These are phyloP conservation scores for Anoplopoma fimbria DNA, from an alignment of 2,113 vertebrate species.

Conservation along the genomic window DNA sequence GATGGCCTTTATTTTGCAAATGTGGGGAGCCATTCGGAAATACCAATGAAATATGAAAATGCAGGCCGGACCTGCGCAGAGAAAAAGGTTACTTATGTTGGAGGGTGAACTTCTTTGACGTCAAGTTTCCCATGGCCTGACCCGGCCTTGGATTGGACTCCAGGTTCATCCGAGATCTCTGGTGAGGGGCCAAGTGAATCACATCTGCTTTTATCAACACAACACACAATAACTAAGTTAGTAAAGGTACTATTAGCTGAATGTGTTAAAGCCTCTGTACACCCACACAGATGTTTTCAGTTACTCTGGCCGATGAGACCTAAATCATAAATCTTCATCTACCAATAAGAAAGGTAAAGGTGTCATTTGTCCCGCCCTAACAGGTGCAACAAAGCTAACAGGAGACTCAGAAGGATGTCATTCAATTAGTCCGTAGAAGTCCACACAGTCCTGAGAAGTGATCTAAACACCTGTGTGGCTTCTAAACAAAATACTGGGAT, in stretches of 20 bases:
- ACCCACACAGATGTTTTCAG: not conserved
- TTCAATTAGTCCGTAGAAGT: not conserved
- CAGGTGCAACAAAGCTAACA: not conserved
- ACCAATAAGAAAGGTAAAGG: not conserved
- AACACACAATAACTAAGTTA: not conserved
- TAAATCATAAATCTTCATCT: not conserved
- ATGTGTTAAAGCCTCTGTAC: not conserved
- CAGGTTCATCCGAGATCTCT: slow-evolving; percentile 41
- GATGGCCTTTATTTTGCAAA: slow-evolving; percentile 85
- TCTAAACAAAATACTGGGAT: not conserved
- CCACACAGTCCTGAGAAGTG: not conserved
- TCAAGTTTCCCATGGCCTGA: slow-evolving; percentile 69
- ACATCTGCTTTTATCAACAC: slow-evolving; percentile 27
- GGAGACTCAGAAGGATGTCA: not conserved
- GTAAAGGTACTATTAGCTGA: not conserved
- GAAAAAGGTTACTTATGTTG: slow-evolving; percentile 68
- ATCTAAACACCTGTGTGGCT: not conserved
- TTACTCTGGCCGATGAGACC: not conserved
- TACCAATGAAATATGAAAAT: slow-evolving; percentile 83
- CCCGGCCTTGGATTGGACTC: slow-evolving; percentile 36
- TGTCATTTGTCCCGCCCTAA: not conserved
- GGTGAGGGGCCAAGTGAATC: slow-evolving; percentile 33
- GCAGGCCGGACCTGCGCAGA: slow-evolving; percentile 55
- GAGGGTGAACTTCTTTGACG: slow-evolving; percentile 71
- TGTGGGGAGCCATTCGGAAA: slow-evolving; percentile 82